Conservation (phyloP, 1,140 invertebrate genomes). For the Babylonia areolata region DNA sequence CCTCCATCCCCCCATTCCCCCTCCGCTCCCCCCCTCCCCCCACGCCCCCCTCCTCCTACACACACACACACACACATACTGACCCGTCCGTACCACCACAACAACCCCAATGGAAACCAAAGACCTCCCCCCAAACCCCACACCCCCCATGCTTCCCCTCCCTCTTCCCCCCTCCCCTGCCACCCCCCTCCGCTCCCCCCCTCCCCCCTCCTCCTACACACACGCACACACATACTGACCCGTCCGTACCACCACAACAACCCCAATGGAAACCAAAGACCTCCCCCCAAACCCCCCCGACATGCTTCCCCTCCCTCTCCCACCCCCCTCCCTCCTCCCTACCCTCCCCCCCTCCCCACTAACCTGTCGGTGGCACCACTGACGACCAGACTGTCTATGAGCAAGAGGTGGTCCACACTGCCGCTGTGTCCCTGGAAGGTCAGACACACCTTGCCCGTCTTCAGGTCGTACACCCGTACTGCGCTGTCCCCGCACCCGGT, state of each 20-base stretch:
- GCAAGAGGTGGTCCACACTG: constrained; percentile 58
- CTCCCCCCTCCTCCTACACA: neutral
- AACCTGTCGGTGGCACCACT: constrained; percentile 63
- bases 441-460: constrained; percentile 52
- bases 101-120: too few relatives aligned
- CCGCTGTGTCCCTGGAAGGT: constrained; percentile 58
- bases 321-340: too few relatives aligned
- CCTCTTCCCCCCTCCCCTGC: too few relatives aligned
- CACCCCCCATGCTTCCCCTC: too few relatives aligned
- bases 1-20: too few relatives aligned
- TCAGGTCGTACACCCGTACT: constrained; percentile 54
- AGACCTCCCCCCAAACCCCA: too few relatives aligned
- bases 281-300: too few relatives aligned
- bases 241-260: neutral
- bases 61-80: neutral
- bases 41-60: too few relatives aligned
- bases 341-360: neutral
- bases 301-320: neutral
- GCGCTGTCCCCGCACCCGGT: constrained; percentile 66
- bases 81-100: too few relatives aligned
- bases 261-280: too few relatives aligned
- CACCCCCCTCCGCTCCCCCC: too few relatives aligned
- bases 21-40: too few relatives aligned
- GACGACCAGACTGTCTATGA: constrained; percentile 54
- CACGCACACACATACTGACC: neutral